phyloP scores from a whole-genome alignment of 2,888 invertebrate species.

The Cactoblastis cactorum region DNA sequence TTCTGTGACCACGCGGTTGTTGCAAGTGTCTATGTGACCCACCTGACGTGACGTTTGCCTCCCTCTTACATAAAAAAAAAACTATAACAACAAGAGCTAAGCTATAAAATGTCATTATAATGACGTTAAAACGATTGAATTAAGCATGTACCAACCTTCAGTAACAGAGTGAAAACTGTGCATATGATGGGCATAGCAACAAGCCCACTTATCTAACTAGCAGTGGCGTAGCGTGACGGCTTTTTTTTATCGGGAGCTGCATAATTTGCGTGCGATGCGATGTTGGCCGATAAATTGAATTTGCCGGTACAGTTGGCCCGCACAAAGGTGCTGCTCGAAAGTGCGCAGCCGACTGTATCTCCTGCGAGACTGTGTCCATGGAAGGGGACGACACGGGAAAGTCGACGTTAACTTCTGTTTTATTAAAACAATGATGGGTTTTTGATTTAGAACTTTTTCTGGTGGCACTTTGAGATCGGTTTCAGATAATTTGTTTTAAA shows the following conservation, averaged over 20 bases:
- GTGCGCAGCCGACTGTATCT: conserved; percentile 52
- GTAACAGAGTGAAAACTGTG: not conserved
- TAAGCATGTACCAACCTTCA: not conserved
- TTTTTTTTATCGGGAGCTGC: conserved; percentile 6
- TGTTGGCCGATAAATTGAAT: conserved; percentile 45
- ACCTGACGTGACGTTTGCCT: too few relatives aligned
- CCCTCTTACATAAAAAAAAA: too few relatives aligned
- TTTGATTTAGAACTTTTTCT: too few relatives aligned
- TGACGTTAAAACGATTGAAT: too few relatives aligned
- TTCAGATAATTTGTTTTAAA: too few relatives aligned
- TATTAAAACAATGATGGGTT: not conserved
- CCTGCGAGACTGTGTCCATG: conserved; percentile 26
- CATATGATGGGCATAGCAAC: not conserved
- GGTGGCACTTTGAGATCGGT: too few relatives aligned
- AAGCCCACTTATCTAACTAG: not conserved
- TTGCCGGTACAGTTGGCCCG: conserved; percentile 38
- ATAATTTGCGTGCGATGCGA: conserved; percentile 31
- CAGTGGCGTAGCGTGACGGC: not conserved
- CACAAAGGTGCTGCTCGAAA: conserved; percentile 43
- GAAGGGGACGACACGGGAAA: conserved; percentile 12
- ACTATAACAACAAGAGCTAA: too few relatives aligned
- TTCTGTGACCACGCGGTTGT: too few relatives aligned
- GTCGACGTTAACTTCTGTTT: too few relatives aligned
- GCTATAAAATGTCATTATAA: too few relatives aligned
- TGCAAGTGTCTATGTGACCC: too few relatives aligned